Percentiles rank a stretch among this genome's conserved stretches.
Evolutionary conservation across 2,113 vertebrate genomes (phyloP).

Genomic region (Haliaeetus leucogaster): DNA sequence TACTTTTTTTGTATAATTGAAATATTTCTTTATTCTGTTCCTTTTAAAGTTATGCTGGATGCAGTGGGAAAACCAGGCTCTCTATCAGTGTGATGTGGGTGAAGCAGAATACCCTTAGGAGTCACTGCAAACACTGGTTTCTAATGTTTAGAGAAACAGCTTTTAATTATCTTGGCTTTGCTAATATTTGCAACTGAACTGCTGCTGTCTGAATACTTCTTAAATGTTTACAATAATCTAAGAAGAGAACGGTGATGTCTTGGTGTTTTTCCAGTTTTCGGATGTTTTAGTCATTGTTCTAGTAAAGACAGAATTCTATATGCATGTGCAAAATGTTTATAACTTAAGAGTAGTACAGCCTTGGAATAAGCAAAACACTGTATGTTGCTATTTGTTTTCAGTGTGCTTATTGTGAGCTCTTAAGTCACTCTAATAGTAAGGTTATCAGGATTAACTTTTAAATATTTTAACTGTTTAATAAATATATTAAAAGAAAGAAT

Average conservation of each 20-base stretch:
- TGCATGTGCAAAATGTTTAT: background rate
- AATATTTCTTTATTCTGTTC: background rate
- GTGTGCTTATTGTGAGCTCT: background rate
- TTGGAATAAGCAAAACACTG: background rate
- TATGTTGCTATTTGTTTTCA: background rate
- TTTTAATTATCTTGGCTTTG: background rate
- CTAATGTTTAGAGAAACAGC: background rate
- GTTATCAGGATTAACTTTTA: background rate
- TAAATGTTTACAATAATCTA: background rate
- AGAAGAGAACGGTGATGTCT: background rate
- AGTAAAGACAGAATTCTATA: background rate
- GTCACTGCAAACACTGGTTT: background rate
- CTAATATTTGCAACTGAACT: background rate
- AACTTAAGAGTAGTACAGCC: background rate
- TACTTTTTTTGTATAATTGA: background rate
- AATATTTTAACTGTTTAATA: background rate
- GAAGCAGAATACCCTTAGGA: background rate
- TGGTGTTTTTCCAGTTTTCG: background rate
- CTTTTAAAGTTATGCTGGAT: background rate
- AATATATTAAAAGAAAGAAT: background rate
- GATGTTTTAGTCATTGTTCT: background rate
- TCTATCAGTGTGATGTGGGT: background rate
- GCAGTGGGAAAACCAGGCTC: background rate
- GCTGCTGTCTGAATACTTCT: background rate
- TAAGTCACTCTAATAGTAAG: background rate